phyloP scores from a whole-genome alignment of 2,113 vertebrate species.

The Ciconia maguari region DNA sequence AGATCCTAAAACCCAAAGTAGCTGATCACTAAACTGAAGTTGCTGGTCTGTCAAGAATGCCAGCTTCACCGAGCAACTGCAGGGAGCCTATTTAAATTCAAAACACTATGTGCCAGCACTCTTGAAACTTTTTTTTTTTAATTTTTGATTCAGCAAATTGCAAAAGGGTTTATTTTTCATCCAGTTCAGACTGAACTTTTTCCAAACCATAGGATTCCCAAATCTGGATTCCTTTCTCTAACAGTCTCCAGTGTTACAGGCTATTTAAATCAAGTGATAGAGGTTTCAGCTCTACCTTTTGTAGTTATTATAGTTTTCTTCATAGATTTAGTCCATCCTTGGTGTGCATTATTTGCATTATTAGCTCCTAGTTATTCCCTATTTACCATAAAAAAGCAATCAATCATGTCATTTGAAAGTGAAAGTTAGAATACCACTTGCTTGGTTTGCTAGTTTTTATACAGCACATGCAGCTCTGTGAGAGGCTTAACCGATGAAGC shows the following conservation, averaged over 20 bases:
- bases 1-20: neutral
- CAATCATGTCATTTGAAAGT: neutral
- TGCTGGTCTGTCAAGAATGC: slow-evolving; percentile 44
- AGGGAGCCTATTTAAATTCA: slow-evolving; percentile 14
- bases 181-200: neutral
- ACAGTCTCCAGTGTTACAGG: neutral
- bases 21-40: slow-evolving; percentile 30
- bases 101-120: neutral
- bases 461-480: neutral
- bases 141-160: neutral
- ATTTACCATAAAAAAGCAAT: neutral
- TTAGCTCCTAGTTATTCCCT: neutral
- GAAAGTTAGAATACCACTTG: neutral
- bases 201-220: neutral
- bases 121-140: neutral
- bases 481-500: slow-evolving; percentile 15
- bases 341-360: neutral
- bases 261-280: neutral
- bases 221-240: neutral
- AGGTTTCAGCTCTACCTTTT: neutral
- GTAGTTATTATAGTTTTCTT: neutral
- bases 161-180: neutral
- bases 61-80: slow-evolving; percentile 20
- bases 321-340: neutral
- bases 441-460: neutral